Evolutionary conservation across 1,140 invertebrate genomes (phyloP).

Genomic region (Ceratina japonica): DNA sequence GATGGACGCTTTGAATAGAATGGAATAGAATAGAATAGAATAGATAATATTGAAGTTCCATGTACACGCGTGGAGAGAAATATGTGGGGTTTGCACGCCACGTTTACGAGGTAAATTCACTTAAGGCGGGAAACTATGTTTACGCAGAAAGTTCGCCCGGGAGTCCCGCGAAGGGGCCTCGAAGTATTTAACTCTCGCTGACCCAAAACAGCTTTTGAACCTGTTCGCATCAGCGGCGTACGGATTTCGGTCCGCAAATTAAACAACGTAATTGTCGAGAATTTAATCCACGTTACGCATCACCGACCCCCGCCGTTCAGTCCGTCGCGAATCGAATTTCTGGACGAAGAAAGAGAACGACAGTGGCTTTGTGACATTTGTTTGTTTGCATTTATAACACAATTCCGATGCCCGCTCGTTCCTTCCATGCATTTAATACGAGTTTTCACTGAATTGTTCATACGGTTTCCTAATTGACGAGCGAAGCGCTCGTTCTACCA

Average conservation of each 20-base stretch:
- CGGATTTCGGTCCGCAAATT: constrained; percentile 23
- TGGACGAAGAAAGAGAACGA: too few relatives aligned
- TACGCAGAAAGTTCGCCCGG: constrained; percentile 15
- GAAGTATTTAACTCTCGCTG: constrained; percentile 36
- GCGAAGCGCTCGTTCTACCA: too few relatives aligned
- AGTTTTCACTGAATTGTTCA: too few relatives aligned
- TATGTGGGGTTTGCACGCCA: neutral
- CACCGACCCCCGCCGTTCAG: neutral
- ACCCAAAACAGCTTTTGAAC: constrained; percentile 34
- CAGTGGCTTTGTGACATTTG: too few relatives aligned
- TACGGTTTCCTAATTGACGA: too few relatives aligned
- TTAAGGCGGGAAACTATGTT: constrained; percentile 44
- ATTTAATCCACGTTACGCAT: constrained; percentile 21
- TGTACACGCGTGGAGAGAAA: constrained; percentile 11
- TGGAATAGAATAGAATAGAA: too few relatives aligned
- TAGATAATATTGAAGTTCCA: constrained; percentile 35
- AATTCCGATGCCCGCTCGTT: too few relatives aligned
- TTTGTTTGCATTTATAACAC: too few relatives aligned
- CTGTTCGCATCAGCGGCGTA: constrained; percentile 1
- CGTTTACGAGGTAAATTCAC: constrained; percentile 30
- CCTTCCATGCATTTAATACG: too few relatives aligned
- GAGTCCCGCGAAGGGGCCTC: constrained; percentile 7
- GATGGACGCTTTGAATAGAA: neutral
- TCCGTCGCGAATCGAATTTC: constrained; percentile 17
- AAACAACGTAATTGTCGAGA: constrained; percentile 37